Base-by-base conservation (phyloP, 2,113 vertebrate genomes). In the Myotis brandtii region DNA sequence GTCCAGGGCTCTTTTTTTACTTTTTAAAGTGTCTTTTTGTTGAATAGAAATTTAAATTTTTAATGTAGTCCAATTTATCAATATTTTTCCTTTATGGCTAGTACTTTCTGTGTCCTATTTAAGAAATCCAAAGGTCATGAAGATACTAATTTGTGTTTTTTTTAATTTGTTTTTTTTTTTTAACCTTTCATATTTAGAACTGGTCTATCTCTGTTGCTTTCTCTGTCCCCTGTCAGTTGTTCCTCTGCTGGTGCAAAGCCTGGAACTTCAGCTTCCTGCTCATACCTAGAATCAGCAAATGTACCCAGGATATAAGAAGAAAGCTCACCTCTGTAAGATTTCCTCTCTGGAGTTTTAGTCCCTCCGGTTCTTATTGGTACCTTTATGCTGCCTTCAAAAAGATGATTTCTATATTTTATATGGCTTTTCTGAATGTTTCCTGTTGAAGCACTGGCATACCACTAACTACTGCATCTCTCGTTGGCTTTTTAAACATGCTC, bases 11-110 rank as follows among this genome's bases (percentile, higher is more conserved):
- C 9, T 25, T 83, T 86, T 86, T 91, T 92, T 91, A 27, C 59
- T 83, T 87, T n/a, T 62, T 50, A 69, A 54, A 27, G n/a, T 56
- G 27, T 77, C 46, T 92, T 62, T 62, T 62, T 70, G n/a, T 83
- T 95, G n/a, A 93, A 87, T 17, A 89, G 84, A 87, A 87, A 25
- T 86, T 76, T 48, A 62, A 89, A 72, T 66, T 89, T 92, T 94
- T 86, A 86, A 50, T 70, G 27, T 85, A 66, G 37, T 52, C 70
- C 27, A 81, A 12, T 86, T 64, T 89, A 34, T 67, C n/a, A 72
- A 10, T 93, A 87, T 86, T 86, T 90, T 73, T 80, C 23, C 21
- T n/a, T 83, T 80, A 25, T 69, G 43, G 6, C 50, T 89, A 70
- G 48, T 77, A 64, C 13, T 86, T 81, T 85, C 40, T 92, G 40